Base-by-base conservation (phyloP, 2,113 vertebrate species). In the Neomonachus schauinslandi region DNA sequence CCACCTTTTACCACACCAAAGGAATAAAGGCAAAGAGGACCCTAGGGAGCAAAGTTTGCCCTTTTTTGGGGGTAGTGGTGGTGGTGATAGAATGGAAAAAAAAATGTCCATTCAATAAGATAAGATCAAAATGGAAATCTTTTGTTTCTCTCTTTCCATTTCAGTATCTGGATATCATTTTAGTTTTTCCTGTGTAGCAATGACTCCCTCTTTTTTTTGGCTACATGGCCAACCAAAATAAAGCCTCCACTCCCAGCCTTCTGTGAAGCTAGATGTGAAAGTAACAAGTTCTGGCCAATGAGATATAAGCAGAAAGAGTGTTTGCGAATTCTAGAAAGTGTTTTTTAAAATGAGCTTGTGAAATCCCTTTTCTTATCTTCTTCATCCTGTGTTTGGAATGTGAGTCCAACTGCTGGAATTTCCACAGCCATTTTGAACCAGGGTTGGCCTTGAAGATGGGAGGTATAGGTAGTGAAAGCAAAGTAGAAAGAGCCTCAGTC, bases 211-310 rank as follows among this genome's bases (percentile, higher is more conserved):
- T 18, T 7, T 31, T 18, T 59, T n/a, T 55, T 51, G 12, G n/a
- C 13, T 69, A 55, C 81, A 59, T 85, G 63, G 59, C 77, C 91
- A 96, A 79, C 42, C 49, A 93, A 97, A 96, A 84, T 76, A 93
- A 89, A 94, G 42, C 57, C 28, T 63, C 3, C 7, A n/a, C 80
- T 92, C 42, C 42, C 69, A 90, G 39, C 5, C 26, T 65, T 94
- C 24, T 46, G 12, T 72, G 65, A 65, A 90, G 1, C 53, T 71
- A 65, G 49, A 15, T 87, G 16, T 90, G 63, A 96, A 97, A 91
- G 36, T 84, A 79, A 67, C 72, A 76, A 69, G 36, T 85, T 95
- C 59, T 76, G 28, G 33, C 63, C 71, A 77, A 33, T 39, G 33
- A 21, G 46, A 39, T 55, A 21, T 39, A 94, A 90, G 33, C 24